Evolutionary conservation across 2,888 invertebrate species (phyloP), one percentile per base, ranked within the genome.

Genomic region (Parnassius smintheus): DNA sequence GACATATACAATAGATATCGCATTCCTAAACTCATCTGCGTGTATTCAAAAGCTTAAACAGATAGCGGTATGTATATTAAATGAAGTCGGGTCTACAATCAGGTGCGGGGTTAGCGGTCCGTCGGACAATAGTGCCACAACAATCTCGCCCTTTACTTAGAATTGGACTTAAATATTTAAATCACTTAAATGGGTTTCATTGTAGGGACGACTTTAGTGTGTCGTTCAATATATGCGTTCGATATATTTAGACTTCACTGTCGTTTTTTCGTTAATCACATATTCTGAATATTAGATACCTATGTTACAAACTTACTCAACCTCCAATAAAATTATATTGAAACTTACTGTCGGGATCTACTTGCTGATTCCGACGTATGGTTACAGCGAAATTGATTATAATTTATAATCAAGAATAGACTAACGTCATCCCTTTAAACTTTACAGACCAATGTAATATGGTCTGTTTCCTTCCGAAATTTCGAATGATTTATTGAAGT

Each of bases 91-190:
- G 82, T 81, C 83, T 80, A 85, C 87, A 87, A 90, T 87, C 89
- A 88, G 89, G 78, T 78, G 83, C 71, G 83, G 85, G 88, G 83
- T 82, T 82, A 74, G 82, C 81, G 81, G 82, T 82, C 80, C 77
- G 77, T 66, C 83, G 86, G 87, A 88, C 90, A 87, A 87, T 87
- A 82, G 82, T 85, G 83, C 84, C 87, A 86, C 89, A 89, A 88
- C 88, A 88, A 89, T 88, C 85, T 85, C 87, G 85, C 85, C 91
- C 90, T 90, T 89, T 86, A 82, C 85, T 83, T 86, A 80, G 78
- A 83, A 89, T 89, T 90, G 88, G 85, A 86, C 83, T 87, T 91
- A 80, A 91, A 91, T 91, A 91, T 91, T 91, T 88, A 90, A 87
- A 85, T 81, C 82, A 82, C 83, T 86, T 88, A 88, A 91, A 88